Evolutionary conservation across 2,888 invertebrate genomes (phyloP).

Genomic region (Xestoiulus laeticollis): DNA sequence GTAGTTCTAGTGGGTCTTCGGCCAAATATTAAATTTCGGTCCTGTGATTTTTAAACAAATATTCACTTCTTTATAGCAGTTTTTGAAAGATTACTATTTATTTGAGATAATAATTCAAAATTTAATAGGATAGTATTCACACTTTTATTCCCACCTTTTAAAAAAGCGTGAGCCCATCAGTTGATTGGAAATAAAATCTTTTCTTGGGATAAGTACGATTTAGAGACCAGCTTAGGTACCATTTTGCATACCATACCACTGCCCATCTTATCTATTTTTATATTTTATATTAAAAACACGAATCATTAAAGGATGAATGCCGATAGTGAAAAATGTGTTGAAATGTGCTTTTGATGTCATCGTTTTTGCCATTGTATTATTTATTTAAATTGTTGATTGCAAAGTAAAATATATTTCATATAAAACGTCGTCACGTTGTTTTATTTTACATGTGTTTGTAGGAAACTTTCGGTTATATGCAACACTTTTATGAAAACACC

Average conservation of each 20-base stretch:
- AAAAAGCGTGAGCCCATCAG: no score
- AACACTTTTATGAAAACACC: no score
- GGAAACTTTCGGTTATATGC: no score
- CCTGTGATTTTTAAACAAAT: neutral
- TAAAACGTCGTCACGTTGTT: neutral
- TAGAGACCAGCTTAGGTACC: neutral
- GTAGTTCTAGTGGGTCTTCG: constrained; percentile 7
- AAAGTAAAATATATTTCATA: neutral
- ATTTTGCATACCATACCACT: neutral
- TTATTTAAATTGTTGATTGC: neutral
- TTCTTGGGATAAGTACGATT: neutral
- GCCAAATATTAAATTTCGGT: neutral
- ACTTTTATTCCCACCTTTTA: neutral
- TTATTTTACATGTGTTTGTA: no score
- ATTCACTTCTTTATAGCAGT: neutral
- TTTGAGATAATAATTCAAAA: no score
- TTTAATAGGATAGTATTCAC: neutral
- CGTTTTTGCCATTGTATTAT: neutral
- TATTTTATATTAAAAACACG: neutral
- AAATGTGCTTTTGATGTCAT: neutral
- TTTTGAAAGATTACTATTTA: no score
- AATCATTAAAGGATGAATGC: neutral
- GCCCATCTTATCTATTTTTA: neutral
- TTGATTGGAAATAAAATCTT: neutral
- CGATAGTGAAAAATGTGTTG: neutral